Base-by-base conservation (phyloP, 2,888 invertebrate species). In the Luperina nickerlii region DNA sequence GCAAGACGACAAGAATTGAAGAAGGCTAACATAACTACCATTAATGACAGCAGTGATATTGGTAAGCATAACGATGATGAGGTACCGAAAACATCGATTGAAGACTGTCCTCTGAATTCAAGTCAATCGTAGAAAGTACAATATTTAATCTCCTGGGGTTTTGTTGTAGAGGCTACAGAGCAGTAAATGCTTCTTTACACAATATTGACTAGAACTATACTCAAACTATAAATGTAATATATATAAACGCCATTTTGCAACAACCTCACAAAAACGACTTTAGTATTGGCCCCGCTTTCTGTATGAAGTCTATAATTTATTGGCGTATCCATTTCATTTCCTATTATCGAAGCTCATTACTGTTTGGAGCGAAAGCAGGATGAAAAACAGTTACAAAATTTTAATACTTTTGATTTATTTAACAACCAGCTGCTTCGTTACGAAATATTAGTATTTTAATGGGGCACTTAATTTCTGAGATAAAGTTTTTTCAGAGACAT, bases 1-100 rank as follows among this genome's bases (percentile, higher is more conserved):
- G 90, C 94, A 24, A 93, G 97, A 79, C 92, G 93, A 57, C 81
- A 92, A 11, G 95, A 97, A 83, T 87, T 97, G 24, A 87, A 90
- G 32, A 92, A 92, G 24, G 84, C 88, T 15, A 93, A 95, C 51
- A 91, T 93, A 0, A 93, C 90, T 1, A 86, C 86, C 15, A 76
- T 94, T 6, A 76, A 82, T 48, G 89, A 84, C 4, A 84, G 77
- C 38, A 89, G 92, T 48, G 95, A 95, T 74, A 82, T 92, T 38
- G 96, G 96, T 96, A 91, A 88, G 86, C 38, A 32, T 54, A 24
- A 32, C n/a, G 74, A 48, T 48, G 0, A 48, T 48, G 48, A 48
- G 11, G 45, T 45, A 9, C n/a, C n/a, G 11, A 13, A 38, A n/a
- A 18, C 9, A 42, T 38, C 24, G 13, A 72, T 20, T 60, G 3